These are phyloP conservation scores for Cossypha caffra DNA, from an alignment of 2,797 vertebrate genomes.

Conservation along the genomic window DNA sequence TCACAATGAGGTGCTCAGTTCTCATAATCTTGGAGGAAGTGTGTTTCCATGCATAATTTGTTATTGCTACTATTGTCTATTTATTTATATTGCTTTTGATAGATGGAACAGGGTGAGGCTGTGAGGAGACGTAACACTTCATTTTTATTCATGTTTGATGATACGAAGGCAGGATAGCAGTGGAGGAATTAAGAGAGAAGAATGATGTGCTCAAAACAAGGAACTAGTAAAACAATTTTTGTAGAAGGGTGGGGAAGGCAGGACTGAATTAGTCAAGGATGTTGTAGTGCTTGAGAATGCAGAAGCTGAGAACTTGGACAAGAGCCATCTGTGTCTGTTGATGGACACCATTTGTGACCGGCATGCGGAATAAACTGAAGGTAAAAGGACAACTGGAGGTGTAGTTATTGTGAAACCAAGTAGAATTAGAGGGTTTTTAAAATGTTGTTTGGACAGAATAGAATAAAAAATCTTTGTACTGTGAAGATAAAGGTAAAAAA, in stretches of 20 bases:
- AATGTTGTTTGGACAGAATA: neutral
- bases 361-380: neutral
- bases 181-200: neutral
- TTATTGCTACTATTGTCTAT: neutral
- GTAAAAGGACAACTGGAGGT: neutral
- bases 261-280: neutral
- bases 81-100: neutral
- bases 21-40: neutral
- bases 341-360: neutral
- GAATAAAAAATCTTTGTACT: neutral
- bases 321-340: neutral
- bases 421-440: rapidly evolving
- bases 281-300: neutral
- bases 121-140: neutral
- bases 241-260: neutral
- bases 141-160: neutral
- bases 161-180: neutral
- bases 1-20: neutral
- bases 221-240: neutral
- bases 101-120: neutral
- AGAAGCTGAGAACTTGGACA: neutral
- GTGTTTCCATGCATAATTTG: neutral
- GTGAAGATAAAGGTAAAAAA: neutral
- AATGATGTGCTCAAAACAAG: neutral
- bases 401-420: neutral